Conservation (phyloP, 2,797 vertebrate genomes). For the Eulemur albifrons region DNA sequence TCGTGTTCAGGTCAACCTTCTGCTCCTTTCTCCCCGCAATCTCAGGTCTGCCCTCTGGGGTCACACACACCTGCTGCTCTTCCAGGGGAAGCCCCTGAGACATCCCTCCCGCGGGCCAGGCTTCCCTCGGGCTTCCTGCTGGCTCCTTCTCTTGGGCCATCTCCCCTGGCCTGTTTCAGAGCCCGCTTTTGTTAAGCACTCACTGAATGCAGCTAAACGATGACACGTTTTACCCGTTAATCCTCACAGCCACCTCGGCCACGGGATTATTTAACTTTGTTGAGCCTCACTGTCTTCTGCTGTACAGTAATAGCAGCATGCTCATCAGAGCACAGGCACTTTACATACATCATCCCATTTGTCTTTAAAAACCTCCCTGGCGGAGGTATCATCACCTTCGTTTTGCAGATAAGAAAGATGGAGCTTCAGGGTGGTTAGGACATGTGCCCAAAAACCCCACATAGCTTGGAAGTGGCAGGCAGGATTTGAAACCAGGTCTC, state of each 20-base stretch:
- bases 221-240: background rate
- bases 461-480: background rate
- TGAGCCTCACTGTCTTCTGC: background rate
- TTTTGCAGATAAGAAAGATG: background rate
- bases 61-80: background rate
- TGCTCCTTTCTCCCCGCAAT: background rate
- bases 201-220: background rate
- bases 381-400: background rate
- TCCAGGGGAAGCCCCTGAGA: background rate
- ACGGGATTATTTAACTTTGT: background rate
- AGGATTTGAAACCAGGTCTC: background rate
- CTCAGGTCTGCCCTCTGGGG: background rate
- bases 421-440: background rate
- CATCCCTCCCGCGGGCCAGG: background rate
- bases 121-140: background rate
- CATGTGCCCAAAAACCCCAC: background rate
- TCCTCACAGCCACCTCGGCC: background rate
- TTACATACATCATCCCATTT: background rate
- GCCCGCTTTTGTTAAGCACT: background rate
- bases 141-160: background rate
- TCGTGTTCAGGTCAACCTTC: background rate
- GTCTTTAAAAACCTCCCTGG: background rate
- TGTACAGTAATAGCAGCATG: background rate
- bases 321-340: background rate
- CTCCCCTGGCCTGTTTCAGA: background rate